phyloP scores from a whole-genome alignment of 2,113 vertebrate species.

The Cynopterus brachyotis region DNA sequence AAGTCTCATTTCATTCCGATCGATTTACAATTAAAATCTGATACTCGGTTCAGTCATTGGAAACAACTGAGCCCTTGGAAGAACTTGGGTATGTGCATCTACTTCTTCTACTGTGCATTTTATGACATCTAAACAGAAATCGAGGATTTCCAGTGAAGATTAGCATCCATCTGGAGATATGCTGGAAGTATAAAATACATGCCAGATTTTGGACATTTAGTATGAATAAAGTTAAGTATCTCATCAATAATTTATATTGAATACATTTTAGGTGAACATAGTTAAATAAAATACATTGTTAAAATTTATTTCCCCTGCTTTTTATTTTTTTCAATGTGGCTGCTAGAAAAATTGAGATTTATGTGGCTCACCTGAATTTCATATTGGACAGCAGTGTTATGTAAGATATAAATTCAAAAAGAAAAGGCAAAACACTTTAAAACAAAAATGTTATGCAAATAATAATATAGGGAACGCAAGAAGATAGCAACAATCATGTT shows the following conservation, averaged over 20 bases:
- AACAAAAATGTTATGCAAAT: conserved; percentile 27
- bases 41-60: background rate
- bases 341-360: conserved; percentile 13
- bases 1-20: background rate
- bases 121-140: background rate
- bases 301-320: conserved; percentile 14
- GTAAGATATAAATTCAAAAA: background rate
- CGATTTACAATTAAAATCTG: background rate
- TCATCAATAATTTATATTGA: background rate
- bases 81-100: background rate
- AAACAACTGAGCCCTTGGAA: background rate
- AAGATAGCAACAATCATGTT: background rate
- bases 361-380: background rate
- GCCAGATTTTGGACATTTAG: background rate
- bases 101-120: background rate
- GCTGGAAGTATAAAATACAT: background rate
- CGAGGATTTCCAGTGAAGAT: background rate
- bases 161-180: background rate
- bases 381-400: background rate
- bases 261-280: background rate
- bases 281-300: conserved; percentile 24
- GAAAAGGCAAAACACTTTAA: background rate
- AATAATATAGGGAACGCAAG: background rate
- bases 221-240: background rate
- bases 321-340: conserved; percentile 19